Base-by-base conservation (phyloP, 1,140 invertebrate genomes). In the Cydia splendana region DNA sequence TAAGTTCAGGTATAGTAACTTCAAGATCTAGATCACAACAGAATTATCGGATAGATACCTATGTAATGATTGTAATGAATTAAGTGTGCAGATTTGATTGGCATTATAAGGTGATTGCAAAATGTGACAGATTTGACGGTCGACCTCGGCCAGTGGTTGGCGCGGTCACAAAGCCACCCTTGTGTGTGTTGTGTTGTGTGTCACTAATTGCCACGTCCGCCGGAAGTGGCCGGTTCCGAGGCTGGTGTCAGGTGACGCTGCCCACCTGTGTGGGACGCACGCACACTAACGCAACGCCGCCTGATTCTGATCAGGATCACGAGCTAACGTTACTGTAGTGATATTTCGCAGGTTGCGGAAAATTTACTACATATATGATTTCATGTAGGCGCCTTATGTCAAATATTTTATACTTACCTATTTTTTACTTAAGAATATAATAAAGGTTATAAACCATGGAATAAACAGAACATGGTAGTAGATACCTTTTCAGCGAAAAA, bases 171-270 rank as follows among this genome's bases (percentile, higher is more conserved):
- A 71, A 71, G 67, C 34, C 67, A 71, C 67, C 67, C 67, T 45
- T 48, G 71, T 80, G 75, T 78, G 75, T 79, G 75, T 62, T 48
- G 45, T 82, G 85, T 28, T 87, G 85, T 87, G 88, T 87, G 87
- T 89, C 84, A 88, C 89, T 91, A 92, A 92, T 91, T 91, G 88
- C 82, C 79, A 77, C 85, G 86, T 92, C 89, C 91, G 89, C 81
- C 88, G 89, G 91, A 92, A 91, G 89, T 85, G 91, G 89, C 86
- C 89, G 85, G 90, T 91, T 90, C 88, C 89, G 88, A 90, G 84
- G 80, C 79, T 82, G 76, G 85, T 85, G 88, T 92, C 90, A 91
- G 89, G 87, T 91, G 91, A 88, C 90, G 83, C 74, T 74, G 82
- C 76, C 83, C 86, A 87, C 86, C 86, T 91, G 89, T 88, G 88